Evolutionary conservation across 2,888 invertebrate species (phyloP), one percentile per base, ranked within the genome.

Genomic region (Drosophila percnosoma): DNA sequence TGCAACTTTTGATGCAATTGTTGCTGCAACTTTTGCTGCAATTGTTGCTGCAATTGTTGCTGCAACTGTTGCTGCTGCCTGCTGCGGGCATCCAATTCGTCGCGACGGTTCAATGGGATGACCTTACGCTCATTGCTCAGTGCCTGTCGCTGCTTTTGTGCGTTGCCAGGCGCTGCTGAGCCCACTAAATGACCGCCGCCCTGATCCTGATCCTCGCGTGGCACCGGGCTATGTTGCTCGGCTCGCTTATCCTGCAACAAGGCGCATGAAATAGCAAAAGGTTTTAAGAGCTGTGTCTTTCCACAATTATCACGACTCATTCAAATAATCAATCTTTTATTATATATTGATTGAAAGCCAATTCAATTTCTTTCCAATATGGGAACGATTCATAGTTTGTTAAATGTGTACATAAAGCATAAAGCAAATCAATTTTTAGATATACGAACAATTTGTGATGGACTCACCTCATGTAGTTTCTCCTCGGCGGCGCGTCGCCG

Each of bases 401-500:
- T 24, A 45, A 24, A 24, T 45, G 45, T 24, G 45, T 15, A 4
- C 21, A 15, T 7, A 45, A 15, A 15, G 8, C 45, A 15, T 21
- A 15, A 21, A 21, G 15, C 15, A 21, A 45, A 4, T 45, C 1
- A 45, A 21, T 8, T 15, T 18, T 24, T 45, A 45, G 15, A 45
- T 45, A 24, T 8, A 4, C 15, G 21, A 45, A 45, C 21, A 15
- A 24, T 45, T 13, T 18, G 4, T 24, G 18, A 13, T 5, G 8
- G 11, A 83, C 90, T 90, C 67, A 93, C 93, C 90, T 92, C 93
- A 48, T 91, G 90, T 40, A 86, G 85, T 73, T 93, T 93, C 76
- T 92, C 92, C 87, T 93, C 92, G 21, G 93, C 93, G 8, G 93
- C 93, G 66, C 92, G 89, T 68, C 93, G 91, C 33, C 94, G 91